Evolutionary conservation across 2,797 vertebrate genomes (phyloP).

Genomic region (Cygnus olor): DNA sequence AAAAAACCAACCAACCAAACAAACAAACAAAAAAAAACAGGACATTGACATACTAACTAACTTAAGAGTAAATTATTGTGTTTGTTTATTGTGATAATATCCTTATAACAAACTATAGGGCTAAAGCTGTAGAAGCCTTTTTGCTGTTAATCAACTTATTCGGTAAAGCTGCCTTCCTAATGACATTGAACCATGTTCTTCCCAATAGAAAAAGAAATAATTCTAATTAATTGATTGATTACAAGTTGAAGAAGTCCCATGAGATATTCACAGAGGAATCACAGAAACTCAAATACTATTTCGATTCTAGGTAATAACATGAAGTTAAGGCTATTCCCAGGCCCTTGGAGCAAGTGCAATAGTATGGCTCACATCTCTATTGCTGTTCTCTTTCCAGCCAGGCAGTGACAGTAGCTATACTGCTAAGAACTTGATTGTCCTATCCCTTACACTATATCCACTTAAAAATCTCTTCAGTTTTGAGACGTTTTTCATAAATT

Average conservation of each 20-base stretch:
- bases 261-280: background rate
- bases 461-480: background rate
- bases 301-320: background rate
- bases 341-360: background rate
- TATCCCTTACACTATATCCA: background rate
- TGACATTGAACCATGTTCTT: background rate
- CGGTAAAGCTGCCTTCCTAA: background rate
- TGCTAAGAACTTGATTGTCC: background rate
- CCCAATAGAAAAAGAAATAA: background rate
- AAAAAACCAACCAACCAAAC: background rate
- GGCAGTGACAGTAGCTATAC: background rate
- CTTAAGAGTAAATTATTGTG: background rate
- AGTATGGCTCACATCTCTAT: background rate
- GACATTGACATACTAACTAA: background rate
- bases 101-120: background rate
- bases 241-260: background rate
- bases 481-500: background rate
- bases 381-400: background rate
- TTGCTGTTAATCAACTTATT: background rate
- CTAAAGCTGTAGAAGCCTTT: background rate
- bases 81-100: background rate
- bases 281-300: background rate
- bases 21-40: no score
- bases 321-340: background rate
- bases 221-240: background rate